A percentile compares a stretch with the other conserved stretches of the same genome.
phyloP scores from a whole-genome alignment of 2,888 invertebrate genomes.

The Toxonevra muliebris region DNA sequence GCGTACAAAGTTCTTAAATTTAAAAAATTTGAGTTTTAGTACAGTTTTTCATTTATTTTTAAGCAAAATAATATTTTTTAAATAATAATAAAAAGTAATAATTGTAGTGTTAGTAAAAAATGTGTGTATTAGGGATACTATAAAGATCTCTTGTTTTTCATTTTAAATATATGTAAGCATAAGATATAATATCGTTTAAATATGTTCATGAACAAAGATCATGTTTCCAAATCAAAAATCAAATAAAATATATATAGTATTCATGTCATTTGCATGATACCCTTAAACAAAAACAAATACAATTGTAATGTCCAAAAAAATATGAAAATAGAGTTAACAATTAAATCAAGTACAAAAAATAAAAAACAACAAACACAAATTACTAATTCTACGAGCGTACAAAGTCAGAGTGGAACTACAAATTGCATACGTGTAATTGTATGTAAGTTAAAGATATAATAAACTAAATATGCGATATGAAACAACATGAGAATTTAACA shows the following conservation, averaged over 20 bases:
- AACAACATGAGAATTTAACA: background rate
- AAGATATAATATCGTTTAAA: conserved; percentile 10
- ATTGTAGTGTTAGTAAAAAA: conserved; percentile 17
- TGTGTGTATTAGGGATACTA: conserved; percentile 8
- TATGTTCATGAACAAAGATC: background rate
- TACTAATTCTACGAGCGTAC: conserved; percentile 31
- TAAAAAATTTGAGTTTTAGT: conserved; percentile 8
- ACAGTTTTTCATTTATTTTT: background rate
- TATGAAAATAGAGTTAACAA: conserved; percentile 16
- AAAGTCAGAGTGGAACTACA: conserved; percentile 28
- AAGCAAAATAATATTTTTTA: conserved; percentile 14
- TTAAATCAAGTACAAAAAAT: conserved; percentile 9
- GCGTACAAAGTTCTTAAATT: background rate
- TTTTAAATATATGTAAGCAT: background rate
- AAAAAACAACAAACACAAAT: conserved; percentile 26
- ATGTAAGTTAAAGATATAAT: conserved; percentile 5
- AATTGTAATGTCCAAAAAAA: conserved; percentile 1
- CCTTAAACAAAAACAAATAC: background rate
- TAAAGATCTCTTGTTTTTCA: background rate
- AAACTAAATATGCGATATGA: background rate
- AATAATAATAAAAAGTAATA: conserved; percentile 3
- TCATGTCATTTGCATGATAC: background rate
- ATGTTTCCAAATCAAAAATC: background rate
- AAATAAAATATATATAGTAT: background rate
- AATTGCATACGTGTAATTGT: background rate